A percentile compares a stretch with the other conserved stretches of the same genome.
These are phyloP conservation scores for Antechinus flavipes DNA, from an alignment of 2,113 vertebrate species.

Conservation along the genomic window DNA sequence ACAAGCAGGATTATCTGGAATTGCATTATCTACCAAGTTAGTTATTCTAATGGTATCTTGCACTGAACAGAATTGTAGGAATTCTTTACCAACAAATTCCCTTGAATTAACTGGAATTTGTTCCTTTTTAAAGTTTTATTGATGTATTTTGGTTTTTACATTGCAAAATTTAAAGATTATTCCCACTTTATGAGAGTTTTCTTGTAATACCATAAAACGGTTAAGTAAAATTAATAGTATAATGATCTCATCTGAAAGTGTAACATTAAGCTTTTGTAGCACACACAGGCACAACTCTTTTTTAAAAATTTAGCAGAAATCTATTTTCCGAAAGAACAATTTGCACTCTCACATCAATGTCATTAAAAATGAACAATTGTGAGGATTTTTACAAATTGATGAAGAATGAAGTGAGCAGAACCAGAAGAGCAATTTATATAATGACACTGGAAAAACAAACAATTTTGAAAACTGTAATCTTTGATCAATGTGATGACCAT, in stretches of 20 bases:
- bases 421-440: not conserved
- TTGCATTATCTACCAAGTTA: constrained; percentile 52
- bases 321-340: not conserved
- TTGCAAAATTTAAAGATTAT: not conserved
- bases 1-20: constrained; percentile 64
- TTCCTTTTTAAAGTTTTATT: not conserved
- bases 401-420: not conserved
- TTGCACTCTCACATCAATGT: not conserved
- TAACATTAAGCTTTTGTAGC: not conserved
- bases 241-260: not conserved
- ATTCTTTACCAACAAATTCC: constrained; percentile 14
- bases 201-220: not conserved
- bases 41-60: constrained; percentile 58
- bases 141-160: not conserved
- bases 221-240: not conserved
- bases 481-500: not conserved
- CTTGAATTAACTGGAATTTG: constrained; percentile 18
- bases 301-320: not conserved
- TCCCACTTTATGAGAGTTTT: not conserved
- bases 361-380: not conserved
- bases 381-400: not conserved
- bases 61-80: constrained; percentile 20
- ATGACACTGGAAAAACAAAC: not conserved
- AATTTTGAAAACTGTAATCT: not conserved
- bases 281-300: not conserved